These are phyloP conservation scores for Falco cherrug DNA, from an alignment of 2,797 vertebrate genomes.

Conservation along the genomic window DNA sequence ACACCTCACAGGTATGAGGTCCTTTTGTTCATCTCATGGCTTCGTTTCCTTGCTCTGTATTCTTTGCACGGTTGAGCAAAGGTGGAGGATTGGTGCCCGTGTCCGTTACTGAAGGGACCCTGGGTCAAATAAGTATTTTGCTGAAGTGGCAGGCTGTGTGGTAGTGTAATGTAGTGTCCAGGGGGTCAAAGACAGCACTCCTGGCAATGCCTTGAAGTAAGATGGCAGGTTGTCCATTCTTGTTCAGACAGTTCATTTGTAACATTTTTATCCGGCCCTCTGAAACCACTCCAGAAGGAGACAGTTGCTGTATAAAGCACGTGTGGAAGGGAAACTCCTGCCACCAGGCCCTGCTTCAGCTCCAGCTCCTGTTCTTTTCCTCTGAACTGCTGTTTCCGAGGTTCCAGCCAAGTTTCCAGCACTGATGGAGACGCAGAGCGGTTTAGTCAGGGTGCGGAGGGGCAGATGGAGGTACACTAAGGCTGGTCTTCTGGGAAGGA, in stretches of 20 bases:
- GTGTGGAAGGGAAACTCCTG: not conserved
- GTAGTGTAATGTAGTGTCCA: too few species aligned
- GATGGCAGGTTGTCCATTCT: not conserved
- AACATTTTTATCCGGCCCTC: not conserved
- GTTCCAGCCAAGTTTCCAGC: not conserved
- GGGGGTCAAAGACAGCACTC: not conserved
- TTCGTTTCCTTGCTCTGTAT: not conserved
- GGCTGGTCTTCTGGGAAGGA: not conserved
- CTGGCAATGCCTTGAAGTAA: not conserved
- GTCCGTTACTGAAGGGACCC: not conserved
- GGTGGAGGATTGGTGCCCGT: not conserved
- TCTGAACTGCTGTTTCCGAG: not conserved
- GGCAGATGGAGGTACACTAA: not conserved
- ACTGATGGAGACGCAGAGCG: not conserved
- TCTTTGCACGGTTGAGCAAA: not conserved
- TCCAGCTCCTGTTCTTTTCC: not conserved
- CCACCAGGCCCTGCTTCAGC: fast-evolving
- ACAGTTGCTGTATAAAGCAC: not conserved
- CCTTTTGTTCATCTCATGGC: not conserved
- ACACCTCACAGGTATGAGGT: not conserved
- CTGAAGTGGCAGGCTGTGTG: not conserved
- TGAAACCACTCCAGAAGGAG: not conserved
- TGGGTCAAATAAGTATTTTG: not conserved
- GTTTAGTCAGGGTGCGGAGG: not conserved
- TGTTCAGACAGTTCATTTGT: not conserved